Conservation (phyloP, 2,113 vertebrate species). For the rat (Rattus norvegicus) region GRCr8 NC_086021.1:141951501-141952000, state of each 20-base stretch:
- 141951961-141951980: too few species aligned
- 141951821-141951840: not conserved
- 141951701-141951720: not conserved
- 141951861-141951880: not conserved
- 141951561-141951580: not conserved
- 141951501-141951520: not conserved
- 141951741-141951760: not conserved
- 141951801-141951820: not conserved
- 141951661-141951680: not conserved
- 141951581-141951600: not conserved
- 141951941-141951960: not conserved
- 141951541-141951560: not conserved
- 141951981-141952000: not conserved
- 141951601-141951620: not conserved
- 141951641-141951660: not conserved
- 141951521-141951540: slow-evolving; percentile 24
- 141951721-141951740: not conserved
- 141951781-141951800: not conserved
- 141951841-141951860: not conserved
- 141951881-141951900: not conserved
- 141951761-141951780: not conserved
- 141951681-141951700: not conserved
- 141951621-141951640: not conserved
- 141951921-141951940: not conserved
- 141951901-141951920: not conserved